phyloP scores from a whole-genome alignment of 2,113 vertebrate genomes.

The Turdus rufiventris region DNA sequence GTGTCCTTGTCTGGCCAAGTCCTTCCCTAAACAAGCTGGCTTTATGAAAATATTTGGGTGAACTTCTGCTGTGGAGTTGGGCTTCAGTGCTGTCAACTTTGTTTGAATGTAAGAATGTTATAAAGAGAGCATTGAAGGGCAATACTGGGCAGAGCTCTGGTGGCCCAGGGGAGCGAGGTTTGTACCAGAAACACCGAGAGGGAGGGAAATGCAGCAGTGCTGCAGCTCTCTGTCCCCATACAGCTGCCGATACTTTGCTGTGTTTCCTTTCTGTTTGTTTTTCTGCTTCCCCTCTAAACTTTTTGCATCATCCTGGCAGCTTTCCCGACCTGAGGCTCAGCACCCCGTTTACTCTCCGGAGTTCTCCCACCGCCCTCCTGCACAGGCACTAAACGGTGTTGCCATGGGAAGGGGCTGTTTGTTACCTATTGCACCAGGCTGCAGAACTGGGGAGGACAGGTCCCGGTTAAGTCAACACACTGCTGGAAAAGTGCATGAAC shows the following conservation, averaged over 20 bases:
- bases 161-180: neutral
- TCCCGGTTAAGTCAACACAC: slow-evolving; percentile 18
- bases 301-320: slow-evolving; percentile 68
- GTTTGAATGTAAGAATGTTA: neutral
- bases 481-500: slow-evolving; percentile 47
- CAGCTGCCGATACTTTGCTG: neutral
- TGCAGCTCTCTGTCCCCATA: neutral
- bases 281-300: slow-evolving; percentile 66
- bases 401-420: slow-evolving; percentile 64
- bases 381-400: slow-evolving; percentile 21
- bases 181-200: neutral
- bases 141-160: neutral
- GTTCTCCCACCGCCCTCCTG: neutral
- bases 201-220: neutral
- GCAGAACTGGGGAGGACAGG: neutral
- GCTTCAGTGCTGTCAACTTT: slow-evolving; percentile 13
- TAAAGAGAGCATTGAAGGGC: slow-evolving; percentile 32
- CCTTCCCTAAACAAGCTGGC: neutral
- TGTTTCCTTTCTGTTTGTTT: slow-evolving; percentile 67
- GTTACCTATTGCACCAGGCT: neutral
- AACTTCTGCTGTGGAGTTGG: neutral
- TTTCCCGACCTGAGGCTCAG: slow-evolving; percentile 21
- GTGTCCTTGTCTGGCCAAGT: neutral
- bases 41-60: slow-evolving; percentile 46
- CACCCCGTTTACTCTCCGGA: neutral